Evolutionary conservation across 2,797 vertebrate genomes (phyloP).

Genomic region (Acipenser ruthenus): DNA sequence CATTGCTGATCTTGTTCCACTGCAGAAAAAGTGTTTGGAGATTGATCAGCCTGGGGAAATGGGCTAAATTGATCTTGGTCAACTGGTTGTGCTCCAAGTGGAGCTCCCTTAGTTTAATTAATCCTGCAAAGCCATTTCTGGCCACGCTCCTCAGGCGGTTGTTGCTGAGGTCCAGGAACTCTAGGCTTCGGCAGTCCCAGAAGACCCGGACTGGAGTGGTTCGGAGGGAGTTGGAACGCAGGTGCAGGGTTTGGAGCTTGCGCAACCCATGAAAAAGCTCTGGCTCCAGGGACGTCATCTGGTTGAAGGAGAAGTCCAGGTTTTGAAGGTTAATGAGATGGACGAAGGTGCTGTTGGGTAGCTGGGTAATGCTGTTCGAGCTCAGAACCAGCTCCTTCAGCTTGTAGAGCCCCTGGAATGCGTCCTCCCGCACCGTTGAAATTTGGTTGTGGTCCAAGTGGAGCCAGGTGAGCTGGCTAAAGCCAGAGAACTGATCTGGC

Average conservation of each 20-base stretch:
- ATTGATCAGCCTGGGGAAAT: slow-evolving; percentile 91
- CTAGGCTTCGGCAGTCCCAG: slow-evolving; percentile 97
- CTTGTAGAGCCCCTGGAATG: slow-evolving; percentile 98
- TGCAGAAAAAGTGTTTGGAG: slow-evolving; percentile 94
- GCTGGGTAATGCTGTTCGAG: slow-evolving; percentile 98
- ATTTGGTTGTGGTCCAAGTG: slow-evolving; percentile 99
- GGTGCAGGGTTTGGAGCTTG: slow-evolving; percentile 93
- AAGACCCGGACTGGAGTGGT: slow-evolving; percentile 94
- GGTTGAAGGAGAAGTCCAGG: slow-evolving; percentile 97
- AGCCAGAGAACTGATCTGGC: slow-evolving; percentile 94
- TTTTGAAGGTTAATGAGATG: slow-evolving; percentile 98
- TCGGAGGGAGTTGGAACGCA: slow-evolving; percentile 92
- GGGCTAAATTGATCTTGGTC: slow-evolving; percentile 98
- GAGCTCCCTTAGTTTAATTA: slow-evolving; percentile 95
- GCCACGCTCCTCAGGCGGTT: slow-evolving; percentile 94
- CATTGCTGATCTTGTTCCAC: slow-evolving; percentile 97
- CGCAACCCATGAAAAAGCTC: slow-evolving; percentile 94
- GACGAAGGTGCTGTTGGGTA: slow-evolving; percentile 99
- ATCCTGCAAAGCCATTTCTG: slow-evolving; percentile 94
- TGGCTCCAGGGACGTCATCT: slow-evolving; percentile 91
- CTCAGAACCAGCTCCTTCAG: slow-evolving; percentile 97
- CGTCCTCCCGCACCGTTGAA: slow-evolving; percentile 88
- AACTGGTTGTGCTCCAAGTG: slow-evolving; percentile 98
- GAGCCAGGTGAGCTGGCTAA: slow-evolving; percentile 95
- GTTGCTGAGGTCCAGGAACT: slow-evolving; percentile 94